A percentile compares a stretch with the other conserved stretches of the same genome.
phyloP scores from a whole-genome alignment of 2,888 invertebrate genomes.

The Drosophila incognita region DNA sequence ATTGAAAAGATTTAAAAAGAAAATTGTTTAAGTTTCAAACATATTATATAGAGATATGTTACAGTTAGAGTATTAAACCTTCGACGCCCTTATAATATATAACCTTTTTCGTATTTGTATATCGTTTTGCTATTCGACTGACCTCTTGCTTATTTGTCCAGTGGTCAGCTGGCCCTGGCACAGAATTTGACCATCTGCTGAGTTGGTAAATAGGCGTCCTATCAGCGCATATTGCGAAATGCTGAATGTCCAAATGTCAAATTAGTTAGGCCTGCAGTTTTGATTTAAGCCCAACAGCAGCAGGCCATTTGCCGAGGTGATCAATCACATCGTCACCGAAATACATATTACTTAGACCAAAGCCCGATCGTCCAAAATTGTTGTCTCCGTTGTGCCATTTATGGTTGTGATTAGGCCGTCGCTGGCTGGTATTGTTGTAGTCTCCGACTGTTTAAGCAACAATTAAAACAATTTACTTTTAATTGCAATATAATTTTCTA shows the following conservation, averaged over 20 bases:
- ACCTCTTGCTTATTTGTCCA: slow-evolving; percentile 50
- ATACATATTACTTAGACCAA: slow-evolving; percentile 8
- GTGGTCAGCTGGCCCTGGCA: slow-evolving; percentile 48
- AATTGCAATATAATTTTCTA: slow-evolving; percentile 81
- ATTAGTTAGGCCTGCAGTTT: slow-evolving; percentile 27
- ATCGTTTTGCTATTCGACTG: slow-evolving; percentile 21
- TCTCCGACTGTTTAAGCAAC: slow-evolving; percentile 59
- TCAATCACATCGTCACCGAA: slow-evolving; percentile 72
- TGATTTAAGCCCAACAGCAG: slow-evolving; percentile 23
- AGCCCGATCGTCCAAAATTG: slow-evolving; percentile 42
- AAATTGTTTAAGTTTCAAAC: no score
- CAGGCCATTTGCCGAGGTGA: slow-evolving; percentile 46
- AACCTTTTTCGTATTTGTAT: not conserved
- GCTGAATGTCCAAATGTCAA: slow-evolving; percentile 38
- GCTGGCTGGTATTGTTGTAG: slow-evolving; percentile 23
- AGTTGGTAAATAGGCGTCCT: slow-evolving; percentile 23
- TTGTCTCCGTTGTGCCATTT: slow-evolving; percentile 41
- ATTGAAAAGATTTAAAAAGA: not conserved
- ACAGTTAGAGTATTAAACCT: slow-evolving; percentile 21
- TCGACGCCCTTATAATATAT: not conserved
- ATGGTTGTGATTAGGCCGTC: slow-evolving; percentile 54
- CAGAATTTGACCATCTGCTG: slow-evolving; percentile 54
- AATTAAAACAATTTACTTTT: slow-evolving; percentile 79
- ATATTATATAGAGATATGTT: not conserved
- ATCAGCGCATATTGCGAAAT: slow-evolving; percentile 53